Conservation (phyloP, 1,140 invertebrate genomes). For the Contarinia nasturtii region DNA sequence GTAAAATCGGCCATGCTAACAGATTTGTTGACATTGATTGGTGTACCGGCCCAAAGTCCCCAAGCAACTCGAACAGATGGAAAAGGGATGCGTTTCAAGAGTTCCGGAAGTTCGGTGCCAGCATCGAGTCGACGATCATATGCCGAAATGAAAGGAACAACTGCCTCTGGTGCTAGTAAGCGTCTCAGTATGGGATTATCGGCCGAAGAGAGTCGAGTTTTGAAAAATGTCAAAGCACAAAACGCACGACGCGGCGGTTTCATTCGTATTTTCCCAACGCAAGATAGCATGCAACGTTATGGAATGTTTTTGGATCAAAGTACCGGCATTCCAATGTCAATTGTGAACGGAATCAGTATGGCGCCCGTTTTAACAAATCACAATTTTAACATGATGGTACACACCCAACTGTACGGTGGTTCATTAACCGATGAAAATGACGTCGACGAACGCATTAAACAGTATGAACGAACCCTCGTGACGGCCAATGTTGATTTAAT, state of each 20-base stretch:
- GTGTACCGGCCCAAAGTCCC: slow-evolving; percentile 57
- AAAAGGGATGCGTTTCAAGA: slow-evolving; percentile 19
- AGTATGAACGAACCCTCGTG: slow-evolving; percentile 17
- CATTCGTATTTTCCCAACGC: slow-evolving; percentile 77
- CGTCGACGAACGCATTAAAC: slow-evolving; percentile 14
- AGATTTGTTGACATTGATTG: slow-evolving; percentile 77
- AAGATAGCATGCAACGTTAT: slow-evolving; percentile 69
- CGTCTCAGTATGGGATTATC: slow-evolving; percentile 33
- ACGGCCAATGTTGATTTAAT: slow-evolving; percentile 13
- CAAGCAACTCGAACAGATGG: slow-evolving; percentile 31
- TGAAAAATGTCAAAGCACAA: slow-evolving; percentile 61
- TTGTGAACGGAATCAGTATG: slow-evolving; percentile 31
- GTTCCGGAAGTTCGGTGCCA: slow-evolving; percentile 35
- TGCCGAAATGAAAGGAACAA: neutral
- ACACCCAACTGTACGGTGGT: slow-evolving; percentile 26
- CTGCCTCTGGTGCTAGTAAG: slow-evolving; percentile 9
- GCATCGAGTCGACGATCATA: slow-evolving; percentile 37
- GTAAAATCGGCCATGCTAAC: slow-evolving; percentile 81
- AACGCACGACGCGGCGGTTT: slow-evolving; percentile 72
- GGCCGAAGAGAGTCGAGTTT: slow-evolving; percentile 58
- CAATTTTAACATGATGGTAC: slow-evolving; percentile 62
- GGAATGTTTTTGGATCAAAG: slow-evolving; percentile 34
- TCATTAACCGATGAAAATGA: slow-evolving; percentile 7
- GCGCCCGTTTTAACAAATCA: slow-evolving; percentile 36
- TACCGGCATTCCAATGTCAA: slow-evolving; percentile 47